Base-by-base conservation (phyloP, 2,113 vertebrate genomes). In the Mirza zaza region DNA sequence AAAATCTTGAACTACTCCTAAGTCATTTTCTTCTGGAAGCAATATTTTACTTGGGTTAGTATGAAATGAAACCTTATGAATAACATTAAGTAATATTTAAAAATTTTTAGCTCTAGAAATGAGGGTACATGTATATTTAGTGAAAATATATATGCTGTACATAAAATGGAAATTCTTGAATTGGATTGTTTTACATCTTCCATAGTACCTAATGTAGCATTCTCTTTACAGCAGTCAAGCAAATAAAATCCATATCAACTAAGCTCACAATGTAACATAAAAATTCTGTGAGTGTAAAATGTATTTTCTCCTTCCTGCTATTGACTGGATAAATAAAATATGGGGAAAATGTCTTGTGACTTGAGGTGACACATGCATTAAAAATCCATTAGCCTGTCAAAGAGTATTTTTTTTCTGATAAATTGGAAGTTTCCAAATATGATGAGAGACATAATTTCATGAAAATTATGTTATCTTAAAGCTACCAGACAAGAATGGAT, bases 321-420 rank as follows among this genome's bases (percentile, higher is more conserved):
- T 48, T 48, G 23, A 73, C 27, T 29, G 29, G 23, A 87, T 39
- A 83, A 91, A 91, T 65, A 80, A 80, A 91, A 93, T 13, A 70
- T 3, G 34, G 48, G 32, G 39, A 45, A 63, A 32, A 88, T 36
- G 8, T 48, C 57, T 73, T 89, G 34, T 63, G 42, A 85, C 17
- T 39, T 83, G 73, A 94, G 63, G 21, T 87, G 81, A 95, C 70
- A 90, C 59, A 65, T 50, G 52, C 39, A 65, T 91, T 86, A 70
- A 87, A 83, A 87, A 95, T 45, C 52, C 52, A 95, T 83, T 77
- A 80, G 48, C 39, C 45, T 86, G 79, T 91, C 71, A 87, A 91
- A 83, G 50, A 90, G 55, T 36, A 27, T 57, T 39, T 91, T 48
- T 95, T 95, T 86, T 25, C 79, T 92, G 89, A 92, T 87, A 73